Percentiles rank a stretch among this genome's conserved stretches.
These are phyloP conservation scores for Flabesymbios commensalis DNA, from an alignment of 2,888 invertebrate species.

Conservation along the genomic window DNA sequence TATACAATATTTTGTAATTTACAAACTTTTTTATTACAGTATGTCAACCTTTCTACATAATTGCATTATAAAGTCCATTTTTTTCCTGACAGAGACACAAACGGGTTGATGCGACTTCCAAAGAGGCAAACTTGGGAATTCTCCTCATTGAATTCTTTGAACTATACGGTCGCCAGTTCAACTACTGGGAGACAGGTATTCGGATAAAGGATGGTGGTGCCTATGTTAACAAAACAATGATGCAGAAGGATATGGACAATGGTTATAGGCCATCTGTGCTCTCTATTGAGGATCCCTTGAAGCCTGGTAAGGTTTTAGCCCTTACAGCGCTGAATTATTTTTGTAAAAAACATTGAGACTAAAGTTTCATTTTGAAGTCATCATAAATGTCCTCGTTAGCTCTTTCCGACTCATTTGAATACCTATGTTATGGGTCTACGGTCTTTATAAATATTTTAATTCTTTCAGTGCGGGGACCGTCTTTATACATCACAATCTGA, in stretches of 20 bases:
- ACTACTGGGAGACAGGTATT: conserved; percentile 90
- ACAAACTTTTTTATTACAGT: too few species aligned
- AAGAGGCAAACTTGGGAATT: conserved; percentile 80
- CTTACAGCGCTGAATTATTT: too few species aligned
- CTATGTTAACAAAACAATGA: conserved; percentile 90
- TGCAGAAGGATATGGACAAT: conserved; percentile 87
- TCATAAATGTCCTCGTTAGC: too few species aligned
- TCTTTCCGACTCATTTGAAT: too few species aligned
- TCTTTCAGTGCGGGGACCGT: too few species aligned
- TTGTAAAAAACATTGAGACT: too few species aligned
- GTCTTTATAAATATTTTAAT: too few species aligned
- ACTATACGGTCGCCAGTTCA: conserved; percentile 92
- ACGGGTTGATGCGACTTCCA: conserved; percentile 11
- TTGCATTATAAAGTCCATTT: background rate
- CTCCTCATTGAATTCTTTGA: conserved; percentile 96
- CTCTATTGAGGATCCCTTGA: conserved; percentile 97
- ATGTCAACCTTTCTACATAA: too few species aligned
- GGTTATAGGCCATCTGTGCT: conserved; percentile 88
- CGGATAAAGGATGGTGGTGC: conserved; percentile 89
- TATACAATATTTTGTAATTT: too few species aligned
- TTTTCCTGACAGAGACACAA: conserved; percentile 19
- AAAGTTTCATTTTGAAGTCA: too few species aligned
- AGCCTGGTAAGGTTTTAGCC: conserved; percentile 66
- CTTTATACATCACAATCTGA: too few species aligned
- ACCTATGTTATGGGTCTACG: too few species aligned